Conservation (phyloP, 2,888 invertebrate genomes). For the Drosophila neotestacea region DNA sequence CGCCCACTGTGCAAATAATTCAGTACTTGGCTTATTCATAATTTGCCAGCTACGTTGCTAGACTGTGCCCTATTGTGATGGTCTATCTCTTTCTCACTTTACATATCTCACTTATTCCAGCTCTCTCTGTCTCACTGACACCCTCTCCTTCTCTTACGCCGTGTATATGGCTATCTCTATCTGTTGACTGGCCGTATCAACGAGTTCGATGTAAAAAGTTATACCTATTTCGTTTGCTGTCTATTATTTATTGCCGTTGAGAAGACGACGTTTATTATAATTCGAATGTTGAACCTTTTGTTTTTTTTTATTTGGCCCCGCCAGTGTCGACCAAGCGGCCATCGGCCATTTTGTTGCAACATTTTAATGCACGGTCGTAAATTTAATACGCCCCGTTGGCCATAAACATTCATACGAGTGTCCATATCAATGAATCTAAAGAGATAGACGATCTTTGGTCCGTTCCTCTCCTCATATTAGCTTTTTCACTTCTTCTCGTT, state of each 20-base stretch:
- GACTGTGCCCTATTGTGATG: constrained; percentile 42
- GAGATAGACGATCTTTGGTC: constrained; percentile 52
- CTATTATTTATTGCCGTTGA: constrained; percentile 78
- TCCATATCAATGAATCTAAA: constrained; percentile 73
- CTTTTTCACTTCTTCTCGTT: background rate
- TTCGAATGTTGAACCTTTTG: constrained; percentile 70
- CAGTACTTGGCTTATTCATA: constrained; percentile 65
- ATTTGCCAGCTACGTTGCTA: constrained; percentile 40
- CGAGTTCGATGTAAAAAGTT: constrained; percentile 73
- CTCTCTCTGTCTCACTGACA: constrained; percentile 11
- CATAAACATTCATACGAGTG: constrained; percentile 68
- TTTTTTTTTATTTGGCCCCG: constrained; percentile 42
- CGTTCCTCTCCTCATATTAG: background rate
- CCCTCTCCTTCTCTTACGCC: constrained; percentile 14
- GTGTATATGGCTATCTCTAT: constrained; percentile 24
- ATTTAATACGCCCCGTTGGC: constrained; percentile 78
- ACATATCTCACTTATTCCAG: constrained; percentile 16
- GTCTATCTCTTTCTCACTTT: constrained; percentile 30
- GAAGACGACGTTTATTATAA: constrained; percentile 79
- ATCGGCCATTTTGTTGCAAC: constrained; percentile 78
- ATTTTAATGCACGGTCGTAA: constrained; percentile 79
- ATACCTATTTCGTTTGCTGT: constrained; percentile 67
- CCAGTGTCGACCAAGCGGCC: constrained; percentile 28
- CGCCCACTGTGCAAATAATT: constrained; percentile 69
- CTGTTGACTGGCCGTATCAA: constrained; percentile 61